phyloP scores from a whole-genome alignment of 2,888 invertebrate genomes.

The Mythimna impura region DNA sequence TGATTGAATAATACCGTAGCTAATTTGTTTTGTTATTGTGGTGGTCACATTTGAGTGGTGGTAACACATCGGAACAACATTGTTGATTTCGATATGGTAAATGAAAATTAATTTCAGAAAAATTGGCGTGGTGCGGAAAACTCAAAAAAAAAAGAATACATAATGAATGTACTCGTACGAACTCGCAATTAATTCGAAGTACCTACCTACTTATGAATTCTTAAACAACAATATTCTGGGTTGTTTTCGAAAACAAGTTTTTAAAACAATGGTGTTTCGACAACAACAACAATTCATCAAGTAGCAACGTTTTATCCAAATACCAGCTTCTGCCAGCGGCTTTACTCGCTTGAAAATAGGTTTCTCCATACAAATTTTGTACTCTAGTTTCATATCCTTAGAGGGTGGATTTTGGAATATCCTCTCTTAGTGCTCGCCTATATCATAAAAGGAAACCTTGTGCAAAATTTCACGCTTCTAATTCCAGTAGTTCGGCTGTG shows the following conservation, averaged over 20 bases:
- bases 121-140: constrained; percentile 1
- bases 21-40: constrained; percentile 21
- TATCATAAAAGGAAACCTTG: too few species aligned
- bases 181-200: background rate
- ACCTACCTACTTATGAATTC: background rate
- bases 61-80: constrained; percentile 20
- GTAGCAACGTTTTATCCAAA: too few species aligned
- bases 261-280: background rate
- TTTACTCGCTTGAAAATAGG: too few species aligned
- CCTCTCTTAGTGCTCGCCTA: too few species aligned
- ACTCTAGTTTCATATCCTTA: too few species aligned
- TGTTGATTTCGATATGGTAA: constrained; percentile 16
- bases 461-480: too few species aligned
- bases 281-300: too few species aligned
- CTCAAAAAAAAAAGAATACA: background rate
- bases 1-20: constrained; percentile 30
- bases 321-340: too few species aligned
- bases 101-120: constrained; percentile 17
- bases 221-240: background rate
- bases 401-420: too few species aligned
- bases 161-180: background rate
- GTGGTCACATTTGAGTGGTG: constrained; percentile 19
- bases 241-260: background rate
- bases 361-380: too few species aligned
- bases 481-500: too few species aligned